Evolutionary conservation across 1,140 invertebrate genomes (phyloP), one percentile per base, ranked within the genome.

Genomic region (Riptortus pedestris): DNA sequence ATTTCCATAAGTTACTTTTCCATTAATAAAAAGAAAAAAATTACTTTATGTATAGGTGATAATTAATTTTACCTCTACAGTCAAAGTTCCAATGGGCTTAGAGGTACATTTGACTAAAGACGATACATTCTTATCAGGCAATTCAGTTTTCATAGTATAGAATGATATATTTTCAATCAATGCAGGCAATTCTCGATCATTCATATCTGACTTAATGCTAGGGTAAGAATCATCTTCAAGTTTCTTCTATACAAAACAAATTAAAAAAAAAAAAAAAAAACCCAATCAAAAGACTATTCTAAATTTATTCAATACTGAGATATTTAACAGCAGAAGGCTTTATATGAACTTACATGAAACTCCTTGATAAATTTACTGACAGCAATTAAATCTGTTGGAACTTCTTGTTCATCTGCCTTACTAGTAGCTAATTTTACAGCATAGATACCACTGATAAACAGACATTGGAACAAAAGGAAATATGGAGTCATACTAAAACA

Each of bases 361-460:
- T 69, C 68, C 60, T 65, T 65, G 20, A 69, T 69, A 24, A 69
- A 69, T 48, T 69, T 67, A 45, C 68, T 69, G 27, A 69, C 58
- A 38, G 66, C 63, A 26, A 48, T 47, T 11, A 69, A 61, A 62
- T 67, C 62, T 28, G 61, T 52, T 28, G 64, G 66, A 5, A 28
- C 58, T 16, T 58, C 62, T n/a, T 22, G 18, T 26, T 64, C 57
- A 26, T 65, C 26, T 57, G 47, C 28, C 52, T 24, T 20, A 18
- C 45, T 45, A 62, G 52, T 22, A 57, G 24, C 52, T 16, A n/a
- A n/a, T n/a, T n/a, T n/a, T n/a, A n/a, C n/a, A n/a, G n/a, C n/a
- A n/a, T n/a, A n/a, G n/a, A n/a, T n/a, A n/a, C n/a, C n/a, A n/a
- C n/a, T n/a, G n/a, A n/a, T n/a, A n/a, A n/a, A n/a, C n/a, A n/a